These are phyloP conservation scores for Tetramorium bicarinatum DNA, from an alignment of 2,888 invertebrate species.

Conservation along the genomic window DNA sequence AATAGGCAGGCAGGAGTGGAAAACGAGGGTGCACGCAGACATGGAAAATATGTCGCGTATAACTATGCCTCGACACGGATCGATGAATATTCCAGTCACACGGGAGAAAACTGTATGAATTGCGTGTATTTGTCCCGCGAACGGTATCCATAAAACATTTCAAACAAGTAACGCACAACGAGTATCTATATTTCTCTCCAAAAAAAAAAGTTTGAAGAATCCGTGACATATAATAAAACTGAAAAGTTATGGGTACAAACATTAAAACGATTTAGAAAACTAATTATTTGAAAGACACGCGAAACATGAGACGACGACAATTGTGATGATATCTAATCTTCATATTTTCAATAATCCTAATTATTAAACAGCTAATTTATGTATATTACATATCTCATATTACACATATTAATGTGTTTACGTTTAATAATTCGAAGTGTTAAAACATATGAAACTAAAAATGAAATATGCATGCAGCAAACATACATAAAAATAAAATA, in stretches of 20 bases:
- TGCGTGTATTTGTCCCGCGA: slow-evolving; percentile 10
- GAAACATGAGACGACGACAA: neutral
- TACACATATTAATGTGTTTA: neutral
- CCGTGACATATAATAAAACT: neutral
- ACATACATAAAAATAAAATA: neutral
- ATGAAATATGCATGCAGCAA: neutral
- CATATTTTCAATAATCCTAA: neutral
- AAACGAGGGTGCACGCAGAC: slow-evolving; percentile 54
- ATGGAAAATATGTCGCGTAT: slow-evolving; percentile 68
- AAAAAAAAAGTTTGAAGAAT: neutral
- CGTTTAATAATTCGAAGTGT: neutral
- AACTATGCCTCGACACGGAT: slow-evolving; percentile 59
- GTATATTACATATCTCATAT: neutral
- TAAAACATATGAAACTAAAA: neutral
- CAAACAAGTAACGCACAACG: neutral
- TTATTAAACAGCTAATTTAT: neutral
- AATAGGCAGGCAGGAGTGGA: slow-evolving; percentile 37
- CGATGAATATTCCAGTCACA: slow-evolving; percentile 68
- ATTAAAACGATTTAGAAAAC: neutral
- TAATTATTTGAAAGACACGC: neutral
- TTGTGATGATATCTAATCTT: neutral
- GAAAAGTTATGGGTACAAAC: neutral
- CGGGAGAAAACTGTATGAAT: slow-evolving; percentile 63
- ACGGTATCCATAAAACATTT: neutral
- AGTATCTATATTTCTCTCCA: neutral